Evolutionary conservation across 2,113 vertebrate species (phyloP), one percentile per base, ranked within the genome.

Genomic region (Petrocephalus microphthalmus): DNA sequence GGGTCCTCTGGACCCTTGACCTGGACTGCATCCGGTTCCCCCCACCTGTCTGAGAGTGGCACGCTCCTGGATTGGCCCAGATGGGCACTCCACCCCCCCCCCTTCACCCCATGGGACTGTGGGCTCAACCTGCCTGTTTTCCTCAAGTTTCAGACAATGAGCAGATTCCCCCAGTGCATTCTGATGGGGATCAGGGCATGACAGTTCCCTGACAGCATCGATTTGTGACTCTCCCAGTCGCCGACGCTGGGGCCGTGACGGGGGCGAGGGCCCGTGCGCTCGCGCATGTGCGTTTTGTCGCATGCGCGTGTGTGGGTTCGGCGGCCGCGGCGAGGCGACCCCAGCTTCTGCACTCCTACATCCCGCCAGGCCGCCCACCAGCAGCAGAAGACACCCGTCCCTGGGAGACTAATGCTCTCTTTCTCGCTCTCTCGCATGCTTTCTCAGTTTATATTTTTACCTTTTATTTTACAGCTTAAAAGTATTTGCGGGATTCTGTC

Each of bases 381-480:
- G 51, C 52, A 86, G 37, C 87, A 74, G 49, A 89, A 90, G 88
- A 86, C 87, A 88, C 54, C 37, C 81, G 29, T 71, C 57, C 89
- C 87, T 84, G 15, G 83, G 89, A 89, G 90, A 88, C 52, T 20
- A 19, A 22, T 29, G 13, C 37, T 47, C 60, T 1, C 60, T 67
- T 25, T 60, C 78, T 88, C 54, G 8, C 54, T 78, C 49, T 71
- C 49, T 8, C n/a, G 29, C 81, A 83, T 2, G 2, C 81, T 83
- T 49, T 49, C 81, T 47, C 81, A 8, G 81, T 83, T 83, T 83
- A 45, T 83, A 83, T 83, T 83, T 83, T 49, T 83, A 22, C 37
- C 33, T 42, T 45, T 45, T 82, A n/a, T 82, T 37, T 42, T 37
- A 11, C 33, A 42, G 29, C 7, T 47, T n/a, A 49, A 49, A 47